phyloP scores from a whole-genome alignment of 2,888 invertebrate genomes.

The Itoplectis maculator region DNA sequence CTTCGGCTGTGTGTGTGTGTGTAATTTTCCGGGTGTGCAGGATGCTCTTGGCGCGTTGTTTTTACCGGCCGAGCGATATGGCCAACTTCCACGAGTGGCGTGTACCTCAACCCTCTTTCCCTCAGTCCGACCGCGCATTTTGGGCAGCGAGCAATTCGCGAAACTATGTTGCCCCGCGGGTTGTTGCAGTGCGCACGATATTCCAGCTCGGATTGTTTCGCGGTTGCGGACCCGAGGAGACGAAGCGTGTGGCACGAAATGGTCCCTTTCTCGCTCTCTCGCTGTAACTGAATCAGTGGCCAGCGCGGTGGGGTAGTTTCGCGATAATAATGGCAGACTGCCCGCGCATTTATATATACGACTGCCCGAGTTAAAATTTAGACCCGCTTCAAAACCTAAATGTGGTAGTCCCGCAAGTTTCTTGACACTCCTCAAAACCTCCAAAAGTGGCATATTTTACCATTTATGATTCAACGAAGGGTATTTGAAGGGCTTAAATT shows the following conservation, averaged over 20 bases:
- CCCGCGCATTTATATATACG: background rate
- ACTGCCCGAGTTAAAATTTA: too few relatives aligned
- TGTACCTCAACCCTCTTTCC: too few relatives aligned
- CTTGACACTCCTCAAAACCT: too few relatives aligned
- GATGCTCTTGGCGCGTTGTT: background rate
- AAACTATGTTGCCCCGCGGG: conserved; percentile 12
- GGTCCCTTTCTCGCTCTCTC: too few relatives aligned
- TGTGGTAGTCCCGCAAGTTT: too few relatives aligned
- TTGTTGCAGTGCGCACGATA: conserved; percentile 8
- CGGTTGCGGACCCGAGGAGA: conserved; percentile 1
- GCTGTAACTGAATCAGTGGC: conserved; percentile 25
- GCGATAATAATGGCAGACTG: background rate
- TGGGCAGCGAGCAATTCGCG: conserved; percentile 7
- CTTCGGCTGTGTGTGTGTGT: too few relatives aligned
- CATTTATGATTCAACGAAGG: too few relatives aligned
- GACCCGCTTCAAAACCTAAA: too few relatives aligned
- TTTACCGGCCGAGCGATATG: background rate
- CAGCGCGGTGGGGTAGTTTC: background rate
- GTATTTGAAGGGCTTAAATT: too few relatives aligned
- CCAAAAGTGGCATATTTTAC: too few relatives aligned
- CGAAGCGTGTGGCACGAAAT: background rate
- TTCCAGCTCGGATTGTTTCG: conserved; percentile 21
- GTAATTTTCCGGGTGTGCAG: background rate
- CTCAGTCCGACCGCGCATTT: too few relatives aligned
- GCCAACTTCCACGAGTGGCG: conserved; percentile 2